Evolutionary conservation across 2,113 vertebrate species (phyloP), one percentile per base, ranked within the genome.

Genomic region (Pelecanus crispus): DNA sequence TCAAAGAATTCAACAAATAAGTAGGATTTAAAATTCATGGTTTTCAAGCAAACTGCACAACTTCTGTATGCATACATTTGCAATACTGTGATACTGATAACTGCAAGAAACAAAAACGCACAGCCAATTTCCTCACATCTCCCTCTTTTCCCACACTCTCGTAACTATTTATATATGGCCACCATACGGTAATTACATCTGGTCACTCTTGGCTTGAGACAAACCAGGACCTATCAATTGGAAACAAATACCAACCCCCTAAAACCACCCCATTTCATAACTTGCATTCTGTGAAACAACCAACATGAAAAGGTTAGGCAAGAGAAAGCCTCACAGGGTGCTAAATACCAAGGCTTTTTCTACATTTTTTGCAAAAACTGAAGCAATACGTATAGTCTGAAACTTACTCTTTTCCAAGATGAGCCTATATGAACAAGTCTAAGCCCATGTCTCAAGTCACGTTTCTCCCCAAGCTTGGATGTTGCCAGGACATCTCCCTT

Each of bases 21-120:
- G 17, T 25, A 67, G 61, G 42, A 87, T 96, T 95, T 94, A 79
- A 71, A 96, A 87, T 70, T 56, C 59, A 74, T 66, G 14, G n/a
- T 88, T 93, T 94, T 81, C 88, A 91, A 78, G 77, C 56, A 81
- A 89, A 84, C 31, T 4, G 11, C 75, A 67, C 22, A 77, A 59
- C 42, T 87, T 79, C 68, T 65, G 56, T 47, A 38, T 10, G 44
- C 36, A 45, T 52, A 73, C 16, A 62, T 83, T 67, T 17, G 2
- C 65, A 74, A 31, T 52, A 47, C 18, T 32, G 49, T 19, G 15
- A 71, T 47, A 44, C 24, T 22, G 40, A 21, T 56, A 88, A 81
- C 20, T 16, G 49, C 38, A 86, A 71, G 16, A 78, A 74, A 31
- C 42, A 81, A 49, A 20, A 78, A 3, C 19, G 72, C 1, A 1